A percentile compares a stretch with the other conserved stretches of the same genome.
Conservation (phyloP, 2,797 vertebrate genomes). For the Nasua narica region DNA sequence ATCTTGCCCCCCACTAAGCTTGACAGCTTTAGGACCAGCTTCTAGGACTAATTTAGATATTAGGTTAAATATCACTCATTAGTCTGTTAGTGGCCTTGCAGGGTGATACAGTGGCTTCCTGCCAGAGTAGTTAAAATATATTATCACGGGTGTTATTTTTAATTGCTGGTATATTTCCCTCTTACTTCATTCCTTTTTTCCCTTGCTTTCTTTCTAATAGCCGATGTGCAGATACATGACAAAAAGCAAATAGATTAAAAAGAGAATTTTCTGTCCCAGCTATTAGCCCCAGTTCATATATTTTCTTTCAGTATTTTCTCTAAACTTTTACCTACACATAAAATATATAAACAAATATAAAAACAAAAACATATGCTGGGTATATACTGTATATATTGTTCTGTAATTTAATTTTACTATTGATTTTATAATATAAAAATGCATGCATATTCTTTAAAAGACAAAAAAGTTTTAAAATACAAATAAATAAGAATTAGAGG, state of each 20-base stretch:
- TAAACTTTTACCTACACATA: background rate
- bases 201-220: background rate
- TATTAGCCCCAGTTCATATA: background rate
- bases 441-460: background rate
- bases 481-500: background rate
- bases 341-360: background rate
- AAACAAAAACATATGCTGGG: background rate
- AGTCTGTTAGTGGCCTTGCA: background rate
- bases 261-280: background rate
- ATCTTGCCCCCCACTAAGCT: background rate
- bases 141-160: background rate
- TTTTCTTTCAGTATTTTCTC: background rate
- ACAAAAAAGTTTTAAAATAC: background rate
- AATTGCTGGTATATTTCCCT: background rate
- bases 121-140: background rate
- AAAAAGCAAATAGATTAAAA: background rate
- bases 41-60: background rate
- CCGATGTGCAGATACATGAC: background rate
- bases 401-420: background rate
- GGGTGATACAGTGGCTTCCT: background rate
- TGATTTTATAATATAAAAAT: background rate
- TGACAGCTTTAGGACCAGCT: background rate
- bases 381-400: background rate
- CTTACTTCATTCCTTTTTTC: background rate
- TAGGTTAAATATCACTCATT: background rate